phyloP scores from a whole-genome alignment of 2,888 invertebrate genomes.

The Agriopis leucophaearia region DNA sequence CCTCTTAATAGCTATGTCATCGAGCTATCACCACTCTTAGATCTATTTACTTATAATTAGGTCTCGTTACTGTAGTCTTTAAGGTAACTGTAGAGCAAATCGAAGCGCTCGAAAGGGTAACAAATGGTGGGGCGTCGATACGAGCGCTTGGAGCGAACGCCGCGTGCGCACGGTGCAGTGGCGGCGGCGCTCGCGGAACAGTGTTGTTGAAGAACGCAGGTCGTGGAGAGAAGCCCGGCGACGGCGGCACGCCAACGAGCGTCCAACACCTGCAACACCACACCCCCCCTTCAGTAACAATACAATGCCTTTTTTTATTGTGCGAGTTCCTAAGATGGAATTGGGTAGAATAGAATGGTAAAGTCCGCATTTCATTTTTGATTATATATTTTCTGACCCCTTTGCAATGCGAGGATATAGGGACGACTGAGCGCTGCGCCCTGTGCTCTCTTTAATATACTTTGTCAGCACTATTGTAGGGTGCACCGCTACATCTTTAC shows the following conservation, averaged over 20 bases:
- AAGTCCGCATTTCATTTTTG: too few relatives aligned
- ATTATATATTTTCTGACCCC: too few relatives aligned
- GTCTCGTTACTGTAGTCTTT: constrained; percentile 36
- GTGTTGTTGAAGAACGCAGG: constrained; percentile 36
- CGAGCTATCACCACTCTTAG: constrained; percentile 50
- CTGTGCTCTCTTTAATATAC: too few relatives aligned
- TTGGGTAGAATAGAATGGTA: too few relatives aligned
- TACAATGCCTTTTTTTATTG: too few relatives aligned
- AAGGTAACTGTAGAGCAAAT: constrained; percentile 32
- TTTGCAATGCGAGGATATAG: too few relatives aligned
- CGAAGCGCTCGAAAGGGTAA: constrained; percentile 24
- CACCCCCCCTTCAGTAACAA: too few relatives aligned
- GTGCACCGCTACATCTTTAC: too few relatives aligned
- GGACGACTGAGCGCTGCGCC: too few relatives aligned
- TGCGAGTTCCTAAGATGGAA: too few relatives aligned
- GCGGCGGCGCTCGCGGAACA: constrained; percentile 37
- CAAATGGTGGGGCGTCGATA: constrained; percentile 10
- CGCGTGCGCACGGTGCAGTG: constrained; percentile 41
- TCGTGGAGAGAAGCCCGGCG: constrained; percentile 48
- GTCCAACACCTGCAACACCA: constrained; percentile 63
- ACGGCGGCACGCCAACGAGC: constrained; percentile 46
- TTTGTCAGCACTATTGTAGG: too few relatives aligned
- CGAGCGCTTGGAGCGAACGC: constrained; percentile 13
- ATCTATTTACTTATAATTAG: constrained; percentile 40
- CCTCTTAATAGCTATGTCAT: constrained; percentile 34